Conservation (phyloP, 2,797 vertebrate species). For the Labroides dimidiatus region DNA sequence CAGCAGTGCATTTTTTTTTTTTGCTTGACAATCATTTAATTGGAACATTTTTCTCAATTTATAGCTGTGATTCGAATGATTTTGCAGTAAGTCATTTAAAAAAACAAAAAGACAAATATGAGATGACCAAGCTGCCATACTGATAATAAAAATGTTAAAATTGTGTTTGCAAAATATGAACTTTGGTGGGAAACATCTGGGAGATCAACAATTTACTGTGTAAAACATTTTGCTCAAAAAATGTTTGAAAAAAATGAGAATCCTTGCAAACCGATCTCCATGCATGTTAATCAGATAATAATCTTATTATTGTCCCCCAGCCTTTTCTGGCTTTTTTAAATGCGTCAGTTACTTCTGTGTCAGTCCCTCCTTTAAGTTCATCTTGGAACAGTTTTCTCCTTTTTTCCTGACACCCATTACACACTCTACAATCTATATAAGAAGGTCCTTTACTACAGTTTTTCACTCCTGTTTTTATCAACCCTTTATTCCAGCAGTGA, state of each 20-base stretch:
- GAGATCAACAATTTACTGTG: slow-evolving; percentile 24
- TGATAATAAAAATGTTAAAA: slow-evolving; percentile 40
- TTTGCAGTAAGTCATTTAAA: slow-evolving; percentile 9
- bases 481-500: slow-evolving; percentile 40
- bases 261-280: slow-evolving; percentile 35
- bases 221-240: slow-evolving; percentile 38
- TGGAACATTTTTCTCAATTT: slow-evolving; percentile 19
- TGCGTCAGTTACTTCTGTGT: slow-evolving; percentile 51
- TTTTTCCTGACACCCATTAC: slow-evolving; percentile 44
- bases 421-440: slow-evolving; percentile 50
- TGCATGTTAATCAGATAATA: slow-evolving; percentile 50
- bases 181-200: slow-evolving; percentile 35
- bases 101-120: slow-evolving; percentile 22
- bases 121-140: slow-evolving; percentile 15
- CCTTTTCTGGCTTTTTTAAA: slow-evolving; percentile 25
- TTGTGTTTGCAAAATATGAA: slow-evolving; percentile 35
- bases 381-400: slow-evolving; percentile 36
- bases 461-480: slow-evolving; percentile 45
- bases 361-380: slow-evolving; percentile 51
- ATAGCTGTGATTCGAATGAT: slow-evolving; percentile 15
- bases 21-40: slow-evolving; percentile 22
- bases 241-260: slow-evolving; percentile 28
- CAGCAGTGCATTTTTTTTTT: slow-evolving; percentile 41
- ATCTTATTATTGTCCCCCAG: slow-evolving; percentile 22
- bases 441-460: slow-evolving; percentile 29